Conservation (phyloP, 1,140 invertebrate genomes). For the Pseudomyrmex gracilis region DNA sequence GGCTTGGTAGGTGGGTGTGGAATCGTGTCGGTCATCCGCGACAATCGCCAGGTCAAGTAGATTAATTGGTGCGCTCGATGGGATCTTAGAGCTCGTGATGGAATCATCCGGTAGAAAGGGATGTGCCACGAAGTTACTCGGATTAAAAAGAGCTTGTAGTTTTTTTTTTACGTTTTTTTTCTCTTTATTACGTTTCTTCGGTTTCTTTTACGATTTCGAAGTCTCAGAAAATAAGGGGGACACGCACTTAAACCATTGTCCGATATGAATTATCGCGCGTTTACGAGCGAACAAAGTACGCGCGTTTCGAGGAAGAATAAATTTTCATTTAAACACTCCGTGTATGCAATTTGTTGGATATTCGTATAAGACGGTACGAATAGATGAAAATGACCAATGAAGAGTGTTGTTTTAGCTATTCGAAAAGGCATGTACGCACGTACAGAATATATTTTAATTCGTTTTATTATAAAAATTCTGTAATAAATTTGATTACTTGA, state of each 20-base stretch:
- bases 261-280: constrained; percentile 36
- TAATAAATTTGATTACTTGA: constrained; percentile 31
- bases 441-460: not conserved
- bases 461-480: constrained; percentile 44
- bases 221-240: not conserved
- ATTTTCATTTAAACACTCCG: not conserved
- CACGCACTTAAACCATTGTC: constrained; percentile 23
- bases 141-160: constrained; percentile 15
- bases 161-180: not conserved
- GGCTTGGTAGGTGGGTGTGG: constrained; percentile 79
- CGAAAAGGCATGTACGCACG: not conserved
- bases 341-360: not conserved
- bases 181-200: not conserved
- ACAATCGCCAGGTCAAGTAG: constrained; percentile 81
- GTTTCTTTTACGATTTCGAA: not conserved
- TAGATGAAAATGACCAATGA: not conserved
- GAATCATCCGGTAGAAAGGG: constrained; percentile 39
- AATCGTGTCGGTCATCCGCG: constrained; percentile 74
- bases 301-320: not conserved
- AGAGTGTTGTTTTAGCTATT: not conserved
- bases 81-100: constrained; percentile 36
- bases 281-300: not conserved
- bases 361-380: not conserved
- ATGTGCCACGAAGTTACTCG: not conserved
- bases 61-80: constrained; percentile 79